Evolutionary conservation across 1,140 invertebrate species (phyloP).

Genomic region (Drosophila yakuba): DNA sequence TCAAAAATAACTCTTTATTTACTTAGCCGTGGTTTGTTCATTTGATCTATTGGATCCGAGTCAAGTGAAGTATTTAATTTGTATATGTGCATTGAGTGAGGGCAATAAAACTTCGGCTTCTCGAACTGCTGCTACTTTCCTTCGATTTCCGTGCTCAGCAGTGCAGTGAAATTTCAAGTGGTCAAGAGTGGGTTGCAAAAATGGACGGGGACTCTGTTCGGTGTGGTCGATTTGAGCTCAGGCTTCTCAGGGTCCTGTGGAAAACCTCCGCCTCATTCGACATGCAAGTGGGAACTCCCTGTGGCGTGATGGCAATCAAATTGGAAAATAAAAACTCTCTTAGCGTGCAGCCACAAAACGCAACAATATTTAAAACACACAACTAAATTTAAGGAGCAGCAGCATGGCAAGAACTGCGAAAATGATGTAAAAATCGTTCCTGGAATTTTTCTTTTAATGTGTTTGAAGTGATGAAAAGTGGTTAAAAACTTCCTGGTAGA

Average conservation of each 20-base stretch:
- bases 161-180: slow-evolving; percentile 70
- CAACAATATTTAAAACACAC: background rate
- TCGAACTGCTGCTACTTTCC: no score
- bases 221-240: slow-evolving; percentile 51
- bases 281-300: slow-evolving; percentile 35
- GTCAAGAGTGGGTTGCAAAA: slow-evolving; percentile 28
- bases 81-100: no score
- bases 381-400: slow-evolving; percentile 2
- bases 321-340: slow-evolving; percentile 42
- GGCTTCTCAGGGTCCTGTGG: slow-evolving; percentile 16
- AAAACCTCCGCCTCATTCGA: slow-evolving; percentile 6
- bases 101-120: no score
- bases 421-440: slow-evolving; percentile 5
- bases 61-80: no score
- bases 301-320: slow-evolving; percentile 48
- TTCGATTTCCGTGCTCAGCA: slow-evolving; percentile 19
- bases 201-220: background rate
- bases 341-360: slow-evolving; percentile 36
- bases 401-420: background rate
- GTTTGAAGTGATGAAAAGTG: background rate
- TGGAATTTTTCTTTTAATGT: background rate
- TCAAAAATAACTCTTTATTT: no score
- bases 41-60: no score
- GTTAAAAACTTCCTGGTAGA: background rate
- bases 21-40: no score